Conservation (phyloP, 2,888 invertebrate species). For the Trachelus iudaicus region DNA sequence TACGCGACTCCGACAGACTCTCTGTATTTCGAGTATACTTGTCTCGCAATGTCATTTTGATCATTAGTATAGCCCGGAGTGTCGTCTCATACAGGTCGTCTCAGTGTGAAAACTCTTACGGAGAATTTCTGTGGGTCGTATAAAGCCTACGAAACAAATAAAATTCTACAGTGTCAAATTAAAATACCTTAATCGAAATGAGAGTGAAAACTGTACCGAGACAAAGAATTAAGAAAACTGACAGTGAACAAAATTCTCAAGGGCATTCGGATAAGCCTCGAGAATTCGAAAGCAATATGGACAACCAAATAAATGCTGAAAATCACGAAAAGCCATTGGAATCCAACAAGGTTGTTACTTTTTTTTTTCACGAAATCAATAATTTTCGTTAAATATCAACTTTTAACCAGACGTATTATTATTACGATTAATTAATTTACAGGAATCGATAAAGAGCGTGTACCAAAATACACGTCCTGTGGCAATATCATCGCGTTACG, state of each 20-base stretch:
- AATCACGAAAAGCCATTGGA: not conserved
- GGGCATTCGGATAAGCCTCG: not conserved
- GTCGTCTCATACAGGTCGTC: conserved; percentile 12
- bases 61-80: conserved; percentile 26
- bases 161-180: not conserved
- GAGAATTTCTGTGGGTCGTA: not conserved
- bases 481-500: not conserved
- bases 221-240: conserved; percentile 21
- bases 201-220: conserved; percentile 53
- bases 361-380: not conserved
- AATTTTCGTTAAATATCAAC: not conserved
- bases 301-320: not conserved
- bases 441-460: not conserved
- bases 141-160: not conserved
- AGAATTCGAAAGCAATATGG: not conserved
- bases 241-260: not conserved
- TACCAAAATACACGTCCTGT: not conserved
- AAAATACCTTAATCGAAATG: conserved; percentile 31
- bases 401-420: not conserved
- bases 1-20: not conserved
- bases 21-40: not conserved
- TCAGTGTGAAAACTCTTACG: not conserved
- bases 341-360: not conserved
- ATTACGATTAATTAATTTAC: not conserved
- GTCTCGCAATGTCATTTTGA: not conserved